Evolutionary conservation across 2,797 vertebrate species (phyloP).

Genomic region (Mareca strepera): DNA sequence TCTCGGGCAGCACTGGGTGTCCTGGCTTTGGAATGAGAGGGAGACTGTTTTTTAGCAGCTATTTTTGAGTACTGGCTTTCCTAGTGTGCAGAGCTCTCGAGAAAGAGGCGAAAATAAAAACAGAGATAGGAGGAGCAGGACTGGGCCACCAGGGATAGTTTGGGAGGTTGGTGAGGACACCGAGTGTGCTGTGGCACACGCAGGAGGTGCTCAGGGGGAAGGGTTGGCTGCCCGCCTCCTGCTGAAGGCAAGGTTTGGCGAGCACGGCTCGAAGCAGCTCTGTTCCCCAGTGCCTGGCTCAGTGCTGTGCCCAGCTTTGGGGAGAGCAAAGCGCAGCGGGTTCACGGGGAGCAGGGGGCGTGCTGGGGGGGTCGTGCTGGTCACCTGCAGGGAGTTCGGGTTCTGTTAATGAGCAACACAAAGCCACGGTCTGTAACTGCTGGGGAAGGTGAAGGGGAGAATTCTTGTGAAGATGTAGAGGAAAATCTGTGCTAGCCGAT

Average conservation of each 20-base stretch:
- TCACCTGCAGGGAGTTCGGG: accelerated
- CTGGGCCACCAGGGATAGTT: not conserved
- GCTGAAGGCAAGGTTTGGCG: not conserved
- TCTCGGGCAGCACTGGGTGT: not conserved
- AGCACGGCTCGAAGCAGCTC: accelerated
- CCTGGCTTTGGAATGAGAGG: not conserved
- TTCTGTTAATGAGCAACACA: not conserved
- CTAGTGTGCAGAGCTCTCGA: not conserved
- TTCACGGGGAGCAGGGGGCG: accelerated
- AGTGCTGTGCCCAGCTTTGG: accelerated
- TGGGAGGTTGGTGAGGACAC: not conserved
- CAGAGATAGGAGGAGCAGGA: not conserved
- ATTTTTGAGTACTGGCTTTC: not conserved
- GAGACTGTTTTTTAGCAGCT: not conserved
- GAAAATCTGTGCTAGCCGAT: conserved; percentile 3
- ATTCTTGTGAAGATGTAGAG: not conserved
- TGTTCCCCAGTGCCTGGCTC: accelerated
- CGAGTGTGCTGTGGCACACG: accelerated
- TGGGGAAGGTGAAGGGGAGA: not conserved
- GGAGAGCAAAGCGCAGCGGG: not conserved
- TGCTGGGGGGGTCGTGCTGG: accelerated
- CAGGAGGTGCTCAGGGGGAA: accelerated
- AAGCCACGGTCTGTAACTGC: not conserved
- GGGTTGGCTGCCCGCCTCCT: too few species aligned
- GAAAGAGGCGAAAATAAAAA: not conserved